These are phyloP conservation scores for Podabrus alpinus DNA, from an alignment of 2,888 invertebrate genomes.

Conservation along the genomic window DNA sequence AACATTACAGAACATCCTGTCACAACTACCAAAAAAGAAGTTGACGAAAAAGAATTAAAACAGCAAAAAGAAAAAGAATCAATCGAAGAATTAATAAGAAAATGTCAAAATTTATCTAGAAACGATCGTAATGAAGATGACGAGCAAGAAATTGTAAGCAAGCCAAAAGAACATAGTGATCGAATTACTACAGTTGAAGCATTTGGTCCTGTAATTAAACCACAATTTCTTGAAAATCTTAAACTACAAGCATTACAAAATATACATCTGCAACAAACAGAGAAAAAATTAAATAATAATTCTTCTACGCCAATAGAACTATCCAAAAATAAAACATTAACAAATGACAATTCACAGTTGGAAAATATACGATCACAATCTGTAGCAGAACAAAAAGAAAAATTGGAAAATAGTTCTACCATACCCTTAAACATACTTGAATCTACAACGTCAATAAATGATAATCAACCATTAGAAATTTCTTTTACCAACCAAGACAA, in stretches of 20 bases:
- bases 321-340: not conserved
- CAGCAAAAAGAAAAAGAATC: conserved; percentile 32
- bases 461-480: not conserved
- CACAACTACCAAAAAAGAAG: conserved; percentile 32
- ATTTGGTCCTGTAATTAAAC: conserved; percentile 23
- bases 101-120: conserved; percentile 42
- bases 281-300: not conserved
- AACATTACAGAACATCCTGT: conserved; percentile 34
- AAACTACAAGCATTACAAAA: conserved; percentile 7
- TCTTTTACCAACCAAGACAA: not conserved
- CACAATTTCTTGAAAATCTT: conserved; percentile 20
- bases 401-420: not conserved
- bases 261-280: not conserved
- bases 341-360: not conserved
- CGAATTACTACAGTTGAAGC: conserved; percentile 17
- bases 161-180: not conserved
- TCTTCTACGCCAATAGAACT: not conserved
- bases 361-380: not conserved
- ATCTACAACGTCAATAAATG: not conserved
- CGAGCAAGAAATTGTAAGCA: not conserved
- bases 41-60: conserved; percentile 16
- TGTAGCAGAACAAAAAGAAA: not conserved
- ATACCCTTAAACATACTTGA: not conserved
- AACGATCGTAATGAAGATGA: not conserved
- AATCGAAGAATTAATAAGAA: conserved; percentile 45